Base-by-base conservation (phyloP, 2,888 invertebrate species). In the Chironomus tentans region DNA sequence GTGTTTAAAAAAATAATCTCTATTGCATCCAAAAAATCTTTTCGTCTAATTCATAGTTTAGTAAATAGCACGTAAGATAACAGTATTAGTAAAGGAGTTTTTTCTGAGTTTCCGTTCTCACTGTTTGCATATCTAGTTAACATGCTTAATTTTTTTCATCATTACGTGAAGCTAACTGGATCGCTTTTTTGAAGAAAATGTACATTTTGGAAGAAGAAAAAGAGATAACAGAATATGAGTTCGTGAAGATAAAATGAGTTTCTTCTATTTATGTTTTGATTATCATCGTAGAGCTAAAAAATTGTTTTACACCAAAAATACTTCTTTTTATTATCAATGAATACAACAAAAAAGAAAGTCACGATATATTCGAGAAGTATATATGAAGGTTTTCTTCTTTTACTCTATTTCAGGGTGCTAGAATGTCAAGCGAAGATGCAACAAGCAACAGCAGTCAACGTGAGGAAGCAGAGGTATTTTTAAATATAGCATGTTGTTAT, bases 251-350 rank as follows among this genome's bases (percentile, higher is more conserved):
- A 24, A 71, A 15, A 48, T 50, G 22, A 5, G n/a, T 71, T 71
- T 56, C 28, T 71, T 56, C 71, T 71, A 71, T 71, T 71, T 71
- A 71, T 71, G 50, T 71, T 71, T 24, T 28, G 21, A 71, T 71
- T 71, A 65, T 21, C 65, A 65, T 22, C 65, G 13, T 22, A 12
- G 21, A 65, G 65, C 21, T 65, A 18, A 56, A 56, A n/a, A 18
- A 56, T 2, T 50, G 15, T 15, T 56, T 56, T 56, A 56, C 56
- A 56, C 56, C 18, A 56, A 56, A 38, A 56, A 18, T 56, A 7
- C 56, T 56, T 56, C 56, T 56, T 56, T 18, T 56, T 56, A 56
- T 56, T 18, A 15, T 15, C 38, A 15, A 56, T 56, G 18, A 56
- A 15, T 50, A n/a, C 10, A 48, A 15, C 15, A n/a, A 18, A 56